A percentile compares a stretch with the other conserved stretches of the same genome.
Evolutionary conservation across 2,797 vertebrate species (phyloP).

Genomic region (Syngnathus rostellatus): DNA sequence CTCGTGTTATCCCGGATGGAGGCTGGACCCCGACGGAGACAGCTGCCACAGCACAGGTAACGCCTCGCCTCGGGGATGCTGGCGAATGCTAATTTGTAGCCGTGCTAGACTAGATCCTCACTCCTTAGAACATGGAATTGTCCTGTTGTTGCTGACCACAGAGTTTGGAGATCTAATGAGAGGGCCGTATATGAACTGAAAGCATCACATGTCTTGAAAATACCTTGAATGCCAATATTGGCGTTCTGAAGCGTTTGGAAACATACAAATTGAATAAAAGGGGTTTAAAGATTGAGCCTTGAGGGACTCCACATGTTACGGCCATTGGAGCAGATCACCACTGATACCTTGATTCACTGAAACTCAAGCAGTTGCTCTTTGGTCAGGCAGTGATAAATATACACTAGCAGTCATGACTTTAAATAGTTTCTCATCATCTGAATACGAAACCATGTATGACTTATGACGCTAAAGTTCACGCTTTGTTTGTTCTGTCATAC

Average conservation of each 20-base stretch:
- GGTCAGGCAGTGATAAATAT: no score
- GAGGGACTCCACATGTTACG: no score
- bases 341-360: no score
- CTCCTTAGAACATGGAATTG: background rate
- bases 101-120: background rate
- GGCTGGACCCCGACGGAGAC: slow-evolving; percentile 82
- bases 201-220: no score
- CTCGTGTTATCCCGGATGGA: slow-evolving; percentile 94
- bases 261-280: no score
- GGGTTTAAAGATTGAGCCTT: no score
- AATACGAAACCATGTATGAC: background rate
- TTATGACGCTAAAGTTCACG: background rate
- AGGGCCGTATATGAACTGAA: background rate
- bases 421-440: no score
- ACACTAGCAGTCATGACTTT: no score
- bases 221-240: no score
- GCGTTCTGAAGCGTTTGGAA: no score
- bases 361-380: background rate
- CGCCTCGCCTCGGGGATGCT: slow-evolving; percentile 8
- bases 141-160: slow-evolving; percentile 1
- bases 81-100: background rate
- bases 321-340: no score
- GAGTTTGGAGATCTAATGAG: background rate
- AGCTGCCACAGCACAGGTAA: slow-evolving; percentile 86
- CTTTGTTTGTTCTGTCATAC: background rate